phyloP scores from a whole-genome alignment of 2,797 vertebrate genomes.

The Morelia viridis region DNA sequence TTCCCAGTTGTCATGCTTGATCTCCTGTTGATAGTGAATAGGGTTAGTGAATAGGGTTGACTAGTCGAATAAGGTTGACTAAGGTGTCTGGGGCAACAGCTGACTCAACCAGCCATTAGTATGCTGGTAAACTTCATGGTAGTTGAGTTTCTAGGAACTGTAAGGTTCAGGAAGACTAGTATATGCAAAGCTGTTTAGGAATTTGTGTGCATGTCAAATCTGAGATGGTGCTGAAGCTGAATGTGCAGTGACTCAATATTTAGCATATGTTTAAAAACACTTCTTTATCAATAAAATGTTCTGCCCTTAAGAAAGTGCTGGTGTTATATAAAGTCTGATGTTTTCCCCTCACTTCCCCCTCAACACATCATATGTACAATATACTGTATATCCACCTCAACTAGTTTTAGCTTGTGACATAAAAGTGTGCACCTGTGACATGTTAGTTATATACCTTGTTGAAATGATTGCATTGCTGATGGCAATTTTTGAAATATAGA shows the following conservation, averaged over 20 bases:
- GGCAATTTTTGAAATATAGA: not conserved
- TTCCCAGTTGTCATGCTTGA: not conserved
- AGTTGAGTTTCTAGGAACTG: not conserved
- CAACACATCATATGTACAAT: not conserved
- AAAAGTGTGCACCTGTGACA: not conserved
- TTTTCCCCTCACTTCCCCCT: slow-evolving; percentile 11
- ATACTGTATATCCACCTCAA: not conserved
- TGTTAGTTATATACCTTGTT: not conserved
- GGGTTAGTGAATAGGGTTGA: not conserved
- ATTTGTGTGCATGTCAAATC: not conserved
- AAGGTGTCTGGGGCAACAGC: not conserved
- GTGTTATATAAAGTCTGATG: slow-evolving; percentile 17
- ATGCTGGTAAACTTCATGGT: not conserved
- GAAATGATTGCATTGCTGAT: not conserved
- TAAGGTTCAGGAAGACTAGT: not conserved
- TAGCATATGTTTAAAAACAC: slow-evolving; percentile 28
- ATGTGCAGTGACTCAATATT: slow-evolving; percentile 13
- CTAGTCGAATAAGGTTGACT: not conserved
- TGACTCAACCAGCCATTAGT: not conserved
- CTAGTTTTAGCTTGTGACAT: not conserved
- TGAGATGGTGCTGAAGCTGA: not conserved
- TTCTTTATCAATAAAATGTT: slow-evolving; percentile 18
- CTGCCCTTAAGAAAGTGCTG: slow-evolving; percentile 11
- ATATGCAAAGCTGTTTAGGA: not conserved
- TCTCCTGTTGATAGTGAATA: not conserved